Percentiles rank a stretch among this genome's conserved stretches.
Evolutionary conservation across 2,888 invertebrate species (phyloP).

Genomic region (Neocrepidodera transversa): DNA sequence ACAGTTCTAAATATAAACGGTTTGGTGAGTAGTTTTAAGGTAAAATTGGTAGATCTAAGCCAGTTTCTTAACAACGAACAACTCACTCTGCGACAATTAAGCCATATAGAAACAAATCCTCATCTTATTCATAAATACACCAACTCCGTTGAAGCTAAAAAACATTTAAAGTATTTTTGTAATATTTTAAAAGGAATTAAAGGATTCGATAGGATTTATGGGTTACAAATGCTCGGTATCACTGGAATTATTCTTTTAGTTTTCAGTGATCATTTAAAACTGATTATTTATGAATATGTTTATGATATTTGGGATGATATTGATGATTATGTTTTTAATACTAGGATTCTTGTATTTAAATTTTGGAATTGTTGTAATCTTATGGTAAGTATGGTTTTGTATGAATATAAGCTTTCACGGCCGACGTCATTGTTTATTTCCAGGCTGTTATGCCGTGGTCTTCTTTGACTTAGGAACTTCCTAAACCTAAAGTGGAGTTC

Average conservation of each 20-base stretch:
- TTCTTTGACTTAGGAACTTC: no score
- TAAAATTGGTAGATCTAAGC: slow-evolving; percentile 3
- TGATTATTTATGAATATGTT: slow-evolving; percentile 9
- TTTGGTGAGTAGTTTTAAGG: slow-evolving; percentile 11
- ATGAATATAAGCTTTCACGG: no score
- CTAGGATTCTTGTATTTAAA: slow-evolving; percentile 1
- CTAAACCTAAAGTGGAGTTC: no score
- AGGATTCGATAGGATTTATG: slow-evolving; percentile 34
- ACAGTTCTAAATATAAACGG: slow-evolving; percentile 19
- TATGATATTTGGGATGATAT: background rate
- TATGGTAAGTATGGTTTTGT: slow-evolving; percentile 25
- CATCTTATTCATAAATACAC: slow-evolving; percentile 17
- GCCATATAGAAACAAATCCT: slow-evolving; percentile 20
- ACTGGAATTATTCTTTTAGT: slow-evolving; percentile 21
- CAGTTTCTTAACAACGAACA: slow-evolving; percentile 4
- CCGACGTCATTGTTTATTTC: no score
- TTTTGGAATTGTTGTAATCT: slow-evolving; percentile 18
- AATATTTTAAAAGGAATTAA: slow-evolving; percentile 16
- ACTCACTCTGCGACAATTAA: background rate
- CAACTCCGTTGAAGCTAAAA: background rate
- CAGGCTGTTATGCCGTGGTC: no score
- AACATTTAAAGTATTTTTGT: slow-evolving; percentile 2
- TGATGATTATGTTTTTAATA: background rate
- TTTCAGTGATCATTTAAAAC: slow-evolving; percentile 20
- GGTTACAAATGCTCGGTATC: slow-evolving; percentile 32